These are phyloP conservation scores for Brachyopa scutellaris DNA, from an alignment of 2,888 invertebrate species.

Conservation along the genomic window DNA sequence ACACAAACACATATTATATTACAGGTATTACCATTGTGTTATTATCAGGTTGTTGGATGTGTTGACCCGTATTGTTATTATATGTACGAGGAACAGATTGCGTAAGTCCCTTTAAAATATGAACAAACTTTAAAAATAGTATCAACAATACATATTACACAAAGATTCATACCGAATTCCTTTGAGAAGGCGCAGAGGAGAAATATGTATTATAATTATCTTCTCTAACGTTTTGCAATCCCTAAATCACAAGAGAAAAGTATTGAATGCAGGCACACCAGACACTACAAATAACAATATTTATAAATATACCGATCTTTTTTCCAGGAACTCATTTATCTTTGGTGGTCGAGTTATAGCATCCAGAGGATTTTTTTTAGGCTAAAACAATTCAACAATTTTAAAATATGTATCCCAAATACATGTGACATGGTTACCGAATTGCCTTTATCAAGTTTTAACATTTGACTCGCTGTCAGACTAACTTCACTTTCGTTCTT, in stretches of 20 bases:
- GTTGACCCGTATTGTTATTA: constrained; percentile 5
- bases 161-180: constrained; percentile 28
- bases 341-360: constrained; percentile 77
- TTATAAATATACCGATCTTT: constrained; percentile 76
- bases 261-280: no score
- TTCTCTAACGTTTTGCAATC: constrained; percentile 49
- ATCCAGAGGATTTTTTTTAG: constrained; percentile 78
- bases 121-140: no score
- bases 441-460: constrained; percentile 35
- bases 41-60: constrained; percentile 52
- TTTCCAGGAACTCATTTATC: constrained; percentile 75
- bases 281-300: no score
- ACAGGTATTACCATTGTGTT: constrained; percentile 13
- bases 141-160: neutral
- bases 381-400: constrained; percentile 54
- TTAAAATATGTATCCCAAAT: neutral
- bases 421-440: constrained; percentile 15
- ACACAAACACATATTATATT: neutral
- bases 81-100: neutral
- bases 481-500: constrained; percentile 78
- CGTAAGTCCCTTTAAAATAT: constrained; percentile 10
- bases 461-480: constrained; percentile 77
- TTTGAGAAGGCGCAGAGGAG: constrained; percentile 5
- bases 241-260: constrained; percentile 11
- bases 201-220: constrained; percentile 1